Evolutionary conservation across 30 jellyfish, hydroid and myxozoan species (phyloP), one percentile per base, ranked within the genome.

Genomic region (Catostylus mosaicus): DNA sequence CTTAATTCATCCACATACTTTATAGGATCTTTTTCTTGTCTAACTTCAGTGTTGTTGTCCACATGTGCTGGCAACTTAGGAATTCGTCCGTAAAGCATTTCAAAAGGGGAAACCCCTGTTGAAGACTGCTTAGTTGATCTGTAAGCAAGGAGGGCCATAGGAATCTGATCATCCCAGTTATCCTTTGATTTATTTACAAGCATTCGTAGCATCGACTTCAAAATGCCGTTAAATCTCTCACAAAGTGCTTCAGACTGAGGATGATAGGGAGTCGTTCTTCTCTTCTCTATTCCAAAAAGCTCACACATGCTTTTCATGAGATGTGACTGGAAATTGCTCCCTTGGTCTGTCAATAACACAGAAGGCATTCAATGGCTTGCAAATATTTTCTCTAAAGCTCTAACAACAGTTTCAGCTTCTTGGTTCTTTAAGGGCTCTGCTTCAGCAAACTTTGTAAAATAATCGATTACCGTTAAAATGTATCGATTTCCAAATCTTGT

Each of bases 391-490:
- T 65, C 78, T 14, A 65, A 30, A 65, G 56, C 78, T 65, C 56
- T 65, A n/a, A 65, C 78, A 3, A 65, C 56, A 6, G 56, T 31
- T 65, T 65, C 56, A 14, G 89, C 82, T 62, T 78, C 89, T 63
- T 63, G 83, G 43, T 63, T 63, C 30, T n/a, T 34, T 27, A 78
- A 20, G 31, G 83, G 69, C 43, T 22, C 32, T 32, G 89, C 89
- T 46, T 63, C 89, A 36, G 89, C 56, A 36, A 31, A 78, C 52
- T 63, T 78, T 23, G 89, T 78, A 46, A 19, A 78, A 45, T 78
- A 78, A 40, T 78, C 89, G 35, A 63, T 63, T 14, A 45, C 89
- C 4, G 56, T 65, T 14, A 63, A 26, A 30, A 78, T 37, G 63
- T 63, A 77, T 59, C 59, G 60, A 37, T 77, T 77, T 11, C 88